Conservation (phyloP, 2,888 invertebrate species). For the Polydrusus pterygomalis region DNA sequence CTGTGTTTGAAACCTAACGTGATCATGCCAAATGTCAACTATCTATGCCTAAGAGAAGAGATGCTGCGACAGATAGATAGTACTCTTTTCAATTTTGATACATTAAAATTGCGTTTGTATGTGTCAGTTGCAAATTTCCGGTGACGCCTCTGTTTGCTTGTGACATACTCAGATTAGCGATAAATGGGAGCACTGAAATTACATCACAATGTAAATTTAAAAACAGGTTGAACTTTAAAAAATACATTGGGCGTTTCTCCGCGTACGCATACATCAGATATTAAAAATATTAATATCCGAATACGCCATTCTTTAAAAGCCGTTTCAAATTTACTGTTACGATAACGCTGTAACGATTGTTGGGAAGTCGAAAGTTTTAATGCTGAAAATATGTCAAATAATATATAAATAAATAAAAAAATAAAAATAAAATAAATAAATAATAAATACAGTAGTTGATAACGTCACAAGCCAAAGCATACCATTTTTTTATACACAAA, state of each 20-base stretch:
- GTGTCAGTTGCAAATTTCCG: background rate
- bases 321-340: conserved; percentile 43
- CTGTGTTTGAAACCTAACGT: too few relatives aligned
- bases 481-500: too few relatives aligned
- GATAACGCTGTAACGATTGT: conserved; percentile 35
- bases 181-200: conserved; percentile 47
- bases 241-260: conserved; percentile 45
- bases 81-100: too few relatives aligned
- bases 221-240: conserved; percentile 54
- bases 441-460: too few relatives aligned
- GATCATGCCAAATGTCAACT: too few relatives aligned
- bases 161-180: conserved; percentile 43
- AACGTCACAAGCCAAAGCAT: too few relatives aligned
- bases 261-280: conserved; percentile 52
- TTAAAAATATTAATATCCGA: conserved; percentile 48
- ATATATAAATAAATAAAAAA: too few relatives aligned
- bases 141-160: conserved; percentile 41
- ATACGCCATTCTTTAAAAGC: conserved; percentile 36
- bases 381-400: background rate
- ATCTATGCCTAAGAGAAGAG: too few relatives aligned
- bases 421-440: too few relatives aligned
- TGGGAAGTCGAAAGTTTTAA: conserved; percentile 20
- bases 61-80: too few relatives aligned
- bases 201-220: conserved; percentile 53
- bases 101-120: background rate